phyloP scores from a whole-genome alignment of 2,113 vertebrate genomes.

The Cebidichthys violaceus region DNA sequence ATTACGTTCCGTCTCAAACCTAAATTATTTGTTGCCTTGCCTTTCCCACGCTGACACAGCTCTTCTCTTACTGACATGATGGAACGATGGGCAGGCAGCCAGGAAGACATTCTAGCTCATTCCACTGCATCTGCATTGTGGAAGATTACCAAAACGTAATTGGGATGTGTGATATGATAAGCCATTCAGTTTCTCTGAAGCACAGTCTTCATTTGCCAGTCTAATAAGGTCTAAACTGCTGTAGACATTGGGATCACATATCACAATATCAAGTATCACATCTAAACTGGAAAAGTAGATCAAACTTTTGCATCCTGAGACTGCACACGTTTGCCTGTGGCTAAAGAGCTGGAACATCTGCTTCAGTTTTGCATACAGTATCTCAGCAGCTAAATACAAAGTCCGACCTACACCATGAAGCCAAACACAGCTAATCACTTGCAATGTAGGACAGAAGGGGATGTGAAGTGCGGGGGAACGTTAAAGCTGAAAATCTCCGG shows the following conservation, averaged over 20 bases:
- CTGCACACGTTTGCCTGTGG: not conserved
- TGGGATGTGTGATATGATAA: slow-evolving; percentile 40
- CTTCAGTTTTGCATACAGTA: slow-evolving; percentile 9
- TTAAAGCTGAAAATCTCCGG: slow-evolving; percentile 51
- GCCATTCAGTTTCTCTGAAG: slow-evolving; percentile 16
- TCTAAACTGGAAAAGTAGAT: not conserved
- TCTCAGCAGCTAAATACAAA: slow-evolving; percentile 35
- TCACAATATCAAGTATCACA: slow-evolving; percentile 6
- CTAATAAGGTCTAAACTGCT: slow-evolving; percentile 47
- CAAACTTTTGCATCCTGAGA: slow-evolving; percentile 5
- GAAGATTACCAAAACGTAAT: slow-evolving; percentile 52
- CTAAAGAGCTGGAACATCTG: slow-evolving; percentile 16
- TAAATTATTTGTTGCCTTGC: slow-evolving; percentile 6
- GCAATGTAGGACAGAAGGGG: slow-evolving; percentile 54
- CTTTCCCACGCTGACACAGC: slow-evolving; percentile 20
- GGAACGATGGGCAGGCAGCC: slow-evolving; percentile 11
- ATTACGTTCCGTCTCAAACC: slow-evolving; percentile 8
- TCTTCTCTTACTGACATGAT: slow-evolving; percentile 25
- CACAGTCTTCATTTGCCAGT: slow-evolving; percentile 33
- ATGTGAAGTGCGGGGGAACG: slow-evolving; percentile 36
- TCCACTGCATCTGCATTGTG: slow-evolving; percentile 43
- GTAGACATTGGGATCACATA: not conserved
- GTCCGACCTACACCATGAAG: slow-evolving; percentile 45
- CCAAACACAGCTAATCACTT: slow-evolving; percentile 55
- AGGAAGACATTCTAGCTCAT: slow-evolving; percentile 21